A percentile compares a stretch with the other conserved stretches of the same genome.
These are phyloP conservation scores for Clanis bilineata DNA, from an alignment of 2,888 invertebrate genomes.

Conservation along the genomic window DNA sequence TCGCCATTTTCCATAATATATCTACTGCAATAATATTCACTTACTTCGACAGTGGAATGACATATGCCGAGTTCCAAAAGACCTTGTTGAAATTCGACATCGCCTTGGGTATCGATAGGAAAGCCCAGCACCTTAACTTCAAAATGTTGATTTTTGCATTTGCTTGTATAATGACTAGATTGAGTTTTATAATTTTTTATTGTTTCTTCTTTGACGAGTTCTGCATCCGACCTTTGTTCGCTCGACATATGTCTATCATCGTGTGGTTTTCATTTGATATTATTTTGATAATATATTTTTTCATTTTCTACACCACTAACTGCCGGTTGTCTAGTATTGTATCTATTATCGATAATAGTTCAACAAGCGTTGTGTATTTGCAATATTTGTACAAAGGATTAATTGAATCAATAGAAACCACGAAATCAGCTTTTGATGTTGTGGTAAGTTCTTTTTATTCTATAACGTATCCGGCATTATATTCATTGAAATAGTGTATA, in stretches of 20 bases:
- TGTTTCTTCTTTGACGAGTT: background rate
- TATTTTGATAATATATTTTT: background rate
- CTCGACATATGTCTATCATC: background rate
- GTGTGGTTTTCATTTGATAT: background rate
- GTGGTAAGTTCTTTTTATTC: background rate
- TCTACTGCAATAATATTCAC: background rate
- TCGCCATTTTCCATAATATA: background rate
- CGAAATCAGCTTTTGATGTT: background rate
- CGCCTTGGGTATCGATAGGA: background rate
- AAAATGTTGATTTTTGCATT: background rate
- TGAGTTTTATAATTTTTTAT: background rate
- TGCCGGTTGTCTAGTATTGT: background rate
- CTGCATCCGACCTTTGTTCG: background rate
- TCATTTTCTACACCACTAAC: slow-evolving; percentile 3
- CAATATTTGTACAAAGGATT: background rate
- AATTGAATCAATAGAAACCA: background rate
- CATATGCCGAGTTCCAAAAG: background rate
- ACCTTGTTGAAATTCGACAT: background rate
- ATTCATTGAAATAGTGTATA: background rate
- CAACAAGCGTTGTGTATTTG: background rate
- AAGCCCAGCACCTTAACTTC: background rate
- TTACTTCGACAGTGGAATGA: background rate
- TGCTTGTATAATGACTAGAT: background rate
- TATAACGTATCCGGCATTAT: background rate
- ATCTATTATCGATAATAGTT: background rate